Evolutionary conservation across 2,113 vertebrate species (phyloP).

Genomic region (Cynocephalus volans): DNA sequence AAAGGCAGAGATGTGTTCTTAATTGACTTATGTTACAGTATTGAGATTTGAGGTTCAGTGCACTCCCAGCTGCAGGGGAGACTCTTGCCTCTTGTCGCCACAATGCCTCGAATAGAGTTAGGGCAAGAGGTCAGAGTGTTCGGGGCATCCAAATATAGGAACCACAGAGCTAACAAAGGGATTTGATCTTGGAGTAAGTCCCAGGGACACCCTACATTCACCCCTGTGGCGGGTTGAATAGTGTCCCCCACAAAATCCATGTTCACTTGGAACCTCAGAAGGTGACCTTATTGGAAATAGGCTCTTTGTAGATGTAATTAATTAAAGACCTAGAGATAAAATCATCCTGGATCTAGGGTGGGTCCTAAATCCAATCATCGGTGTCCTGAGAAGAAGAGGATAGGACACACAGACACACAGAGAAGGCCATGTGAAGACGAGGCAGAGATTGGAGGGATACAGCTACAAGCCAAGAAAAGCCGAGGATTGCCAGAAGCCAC

Average conservation of each 20-base stretch:
- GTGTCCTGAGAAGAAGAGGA: neutral
- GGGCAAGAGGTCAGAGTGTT: neutral
- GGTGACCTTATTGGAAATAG: neutral
- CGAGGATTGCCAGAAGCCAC: too few relatives aligned
- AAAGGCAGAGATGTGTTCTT: slow-evolving; percentile 83
- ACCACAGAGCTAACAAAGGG: neutral
- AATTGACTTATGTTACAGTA: slow-evolving; percentile 73
- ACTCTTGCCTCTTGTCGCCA: neutral
- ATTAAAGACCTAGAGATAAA: neutral
- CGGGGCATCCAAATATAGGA: neutral
- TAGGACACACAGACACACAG: neutral
- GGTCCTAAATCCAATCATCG: neutral
- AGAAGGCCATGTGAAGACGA: neutral
- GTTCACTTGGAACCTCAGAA: neutral
- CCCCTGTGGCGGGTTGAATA: neutral
- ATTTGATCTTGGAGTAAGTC: neutral
- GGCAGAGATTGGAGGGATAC: neutral
- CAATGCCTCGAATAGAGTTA: neutral
- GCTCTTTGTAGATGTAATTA: neutral
- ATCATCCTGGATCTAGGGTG: neutral
- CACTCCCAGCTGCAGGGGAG: neutral
- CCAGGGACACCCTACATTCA: too few relatives aligned
- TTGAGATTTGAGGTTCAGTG: slow-evolving; percentile 62
- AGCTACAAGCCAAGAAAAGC: neutral
- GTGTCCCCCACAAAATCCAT: neutral